Evolutionary conservation across 2,797 vertebrate species (phyloP).

Genomic region (Notolepis coatsorum): DNA sequence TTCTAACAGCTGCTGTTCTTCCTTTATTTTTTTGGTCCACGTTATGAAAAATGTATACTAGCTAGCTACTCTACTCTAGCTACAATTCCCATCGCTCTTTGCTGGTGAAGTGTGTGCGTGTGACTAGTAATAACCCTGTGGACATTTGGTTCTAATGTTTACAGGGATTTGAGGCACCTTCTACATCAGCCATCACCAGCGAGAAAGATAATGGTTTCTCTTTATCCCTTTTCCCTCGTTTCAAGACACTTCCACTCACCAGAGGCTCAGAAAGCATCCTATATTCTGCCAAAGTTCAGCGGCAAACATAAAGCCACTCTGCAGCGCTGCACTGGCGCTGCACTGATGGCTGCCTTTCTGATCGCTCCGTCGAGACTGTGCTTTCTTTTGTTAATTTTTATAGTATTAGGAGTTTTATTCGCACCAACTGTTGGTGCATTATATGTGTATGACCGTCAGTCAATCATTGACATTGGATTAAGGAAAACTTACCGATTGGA

Average conservation of each 20-base stretch:
- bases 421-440: no score
- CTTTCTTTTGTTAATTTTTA: no score
- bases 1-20: background rate
- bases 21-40: background rate
- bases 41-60: slow-evolving; percentile 6
- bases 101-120: background rate
- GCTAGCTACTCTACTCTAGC: no score
- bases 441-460: no score
- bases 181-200: slow-evolving; percentile 27
- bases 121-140: slow-evolving; percentile 6
- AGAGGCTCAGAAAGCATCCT: slow-evolving; percentile 67
- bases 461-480: no score
- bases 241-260: slow-evolving; percentile 74
- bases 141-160: slow-evolving; percentile 11
- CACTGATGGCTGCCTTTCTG: no score
- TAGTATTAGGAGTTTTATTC: no score
- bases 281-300: slow-evolving; percentile 48
- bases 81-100: slow-evolving; percentile 1
- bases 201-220: slow-evolving; percentile 17
- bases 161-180: background rate
- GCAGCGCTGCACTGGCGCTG: no score
- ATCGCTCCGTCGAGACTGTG: no score
- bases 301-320: slow-evolving; percentile 16
- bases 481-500: no score
- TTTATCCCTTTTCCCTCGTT: slow-evolving; percentile 71